Base-by-base conservation (phyloP, 2,113 vertebrate species). In the Psophia crepitans region DNA sequence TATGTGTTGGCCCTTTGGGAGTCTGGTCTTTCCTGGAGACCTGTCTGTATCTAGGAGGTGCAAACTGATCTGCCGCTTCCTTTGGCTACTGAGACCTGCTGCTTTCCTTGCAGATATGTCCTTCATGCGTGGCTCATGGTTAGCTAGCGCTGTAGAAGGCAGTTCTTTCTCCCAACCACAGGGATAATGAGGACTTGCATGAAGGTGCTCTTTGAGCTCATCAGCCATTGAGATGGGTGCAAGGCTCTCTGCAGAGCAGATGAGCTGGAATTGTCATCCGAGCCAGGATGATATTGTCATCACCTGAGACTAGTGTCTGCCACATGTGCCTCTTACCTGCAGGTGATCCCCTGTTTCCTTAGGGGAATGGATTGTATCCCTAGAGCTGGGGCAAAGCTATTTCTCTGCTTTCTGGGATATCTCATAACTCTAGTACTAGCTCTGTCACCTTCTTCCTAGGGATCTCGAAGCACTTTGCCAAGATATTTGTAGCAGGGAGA, bases 401-500 rank as follows among this genome's bases (percentile, higher is more conserved):
- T 49, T 91, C 56, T 87, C 61, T 93, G 65, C 69, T 92, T 95
- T 92, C 90, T 87, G 69, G 51, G 51, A 12, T 84, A 35, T 79
- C 84, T 92, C 2, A 0, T 32, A 79, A 37, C 1, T 2, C 93
- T 95, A 12, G 73, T 92, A 1, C 54, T 83, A 33, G 44, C 84
- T 95, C 92, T 96, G 70, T 92, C 91, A 76, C 63, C 70, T 87
- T 97, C 89, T 92, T 96, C 89, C 84, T 91, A 61, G 87, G 84
- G 86, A 93, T 96, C 94, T 95, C 70, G 46, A 97, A 97, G 94
- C 97, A 97, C 97, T 97, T 97, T 97, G 95, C 94, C 80, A 91
- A 73, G 90, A 44, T 82, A 26, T 4, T 95, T 92, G 64, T 64
- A 61, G 41, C 61, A 84, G 92, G 87, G 83, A 92, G 92, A 81